These are phyloP conservation scores for Lethrus apterus DNA, from an alignment of 1,140 invertebrate genomes.

Conservation along the genomic window DNA sequence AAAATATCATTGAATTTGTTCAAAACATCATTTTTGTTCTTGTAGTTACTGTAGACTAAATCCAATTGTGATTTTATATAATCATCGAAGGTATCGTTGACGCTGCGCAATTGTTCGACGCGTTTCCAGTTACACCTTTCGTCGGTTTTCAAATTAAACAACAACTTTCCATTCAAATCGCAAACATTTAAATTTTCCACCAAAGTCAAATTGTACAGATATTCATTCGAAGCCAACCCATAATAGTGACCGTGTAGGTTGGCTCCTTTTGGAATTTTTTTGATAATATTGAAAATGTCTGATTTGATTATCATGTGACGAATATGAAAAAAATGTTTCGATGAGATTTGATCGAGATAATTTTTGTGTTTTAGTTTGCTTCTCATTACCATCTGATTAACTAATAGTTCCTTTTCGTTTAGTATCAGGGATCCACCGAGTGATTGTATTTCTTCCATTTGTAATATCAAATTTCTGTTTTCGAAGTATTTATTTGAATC, in stretches of 20 bases:
- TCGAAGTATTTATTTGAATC: no score
- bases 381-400: no score
- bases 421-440: no score
- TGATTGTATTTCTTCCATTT: no score
- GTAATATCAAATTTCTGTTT: no score
- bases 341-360: no score
- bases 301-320: no score
- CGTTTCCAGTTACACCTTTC: neutral
- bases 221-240: neutral
- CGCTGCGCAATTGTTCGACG: neutral
- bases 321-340: no score
- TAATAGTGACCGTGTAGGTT: neutral
- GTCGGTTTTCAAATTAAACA: neutral
- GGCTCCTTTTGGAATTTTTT: neutral
- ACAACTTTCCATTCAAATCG: neutral
- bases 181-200: neutral
- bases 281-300: constrained; percentile 1
- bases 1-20: neutral
- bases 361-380: no score
- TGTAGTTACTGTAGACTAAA: neutral
- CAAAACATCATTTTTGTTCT: neutral
- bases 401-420: no score
- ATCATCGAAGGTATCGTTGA: neutral
- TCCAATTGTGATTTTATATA: neutral
- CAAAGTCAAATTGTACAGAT: neutral